Conservation (phyloP, 2,888 invertebrate species). For the Entomobrya multifasciata region DNA sequence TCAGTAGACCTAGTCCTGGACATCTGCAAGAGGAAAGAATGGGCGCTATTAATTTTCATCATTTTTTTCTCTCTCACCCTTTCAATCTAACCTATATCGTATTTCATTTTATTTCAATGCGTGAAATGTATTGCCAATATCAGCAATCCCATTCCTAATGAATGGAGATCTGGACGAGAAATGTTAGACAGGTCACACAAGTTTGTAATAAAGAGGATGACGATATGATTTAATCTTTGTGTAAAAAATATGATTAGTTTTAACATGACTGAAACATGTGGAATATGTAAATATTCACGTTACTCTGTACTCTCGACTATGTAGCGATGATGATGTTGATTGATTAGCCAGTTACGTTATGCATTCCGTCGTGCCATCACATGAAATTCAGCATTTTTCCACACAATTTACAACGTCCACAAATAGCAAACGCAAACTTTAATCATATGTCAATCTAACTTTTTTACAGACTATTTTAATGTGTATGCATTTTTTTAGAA, state of each 20-base stretch:
- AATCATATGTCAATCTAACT: too few relatives aligned
- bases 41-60: conserved; percentile 45
- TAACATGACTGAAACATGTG: neutral
- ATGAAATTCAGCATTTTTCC: neutral
- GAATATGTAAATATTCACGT: too few relatives aligned
- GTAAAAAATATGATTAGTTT: neutral
- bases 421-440: too few relatives aligned
- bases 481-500: too few relatives aligned
- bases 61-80: neutral
- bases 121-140: neutral
- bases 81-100: neutral
- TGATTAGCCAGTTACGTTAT: too few relatives aligned
- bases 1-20: conserved; percentile 46
- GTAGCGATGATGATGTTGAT: too few relatives aligned
- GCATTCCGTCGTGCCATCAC: neutral
- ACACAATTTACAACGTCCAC: neutral
- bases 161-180: conserved; percentile 36
- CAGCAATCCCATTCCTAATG: neutral
- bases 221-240: neutral
- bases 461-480: too few relatives aligned
- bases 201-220: neutral
- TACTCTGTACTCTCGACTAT: too few relatives aligned
- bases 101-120: conserved; percentile 2
- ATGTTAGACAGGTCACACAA: conserved; percentile 39
- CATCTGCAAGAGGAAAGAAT: conserved; percentile 55